phyloP scores from a whole-genome alignment of 2,113 vertebrate genomes.

The Furnarius figulus region DNA sequence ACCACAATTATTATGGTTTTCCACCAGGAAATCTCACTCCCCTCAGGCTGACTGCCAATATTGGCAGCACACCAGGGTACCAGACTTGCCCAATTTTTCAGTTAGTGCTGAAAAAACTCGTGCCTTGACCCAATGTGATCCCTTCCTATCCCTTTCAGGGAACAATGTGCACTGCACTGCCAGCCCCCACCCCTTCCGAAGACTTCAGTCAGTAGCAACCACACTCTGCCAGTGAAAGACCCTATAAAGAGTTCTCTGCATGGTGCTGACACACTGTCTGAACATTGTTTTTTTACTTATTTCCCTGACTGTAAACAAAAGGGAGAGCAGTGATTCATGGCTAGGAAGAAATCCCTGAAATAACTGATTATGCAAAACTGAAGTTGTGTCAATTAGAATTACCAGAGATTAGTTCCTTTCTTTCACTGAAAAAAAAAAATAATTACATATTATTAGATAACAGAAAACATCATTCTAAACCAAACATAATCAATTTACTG shows the following conservation, averaged over 20 bases:
- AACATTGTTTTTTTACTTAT: neutral
- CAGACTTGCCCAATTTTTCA: neutral
- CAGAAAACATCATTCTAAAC: neutral
- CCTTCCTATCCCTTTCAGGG: neutral
- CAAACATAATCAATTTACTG: neutral
- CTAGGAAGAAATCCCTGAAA: neutral
- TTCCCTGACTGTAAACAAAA: neutral
- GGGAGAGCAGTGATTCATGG: neutral
- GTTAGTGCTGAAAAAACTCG: neutral
- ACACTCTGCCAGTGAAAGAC: neutral
- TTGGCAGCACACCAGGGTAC: neutral
- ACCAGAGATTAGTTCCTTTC: neutral
- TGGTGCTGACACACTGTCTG: neutral
- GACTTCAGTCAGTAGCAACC: neutral
- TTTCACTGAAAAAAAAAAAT: neutral
- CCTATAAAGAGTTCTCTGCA: neutral
- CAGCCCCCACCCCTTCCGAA: neutral
- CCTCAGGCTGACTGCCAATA: neutral
- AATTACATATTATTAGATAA: neutral
- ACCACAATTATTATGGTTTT: neutral
- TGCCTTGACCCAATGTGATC: neutral
- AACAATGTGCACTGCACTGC: neutral
- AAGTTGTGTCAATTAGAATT: conserved; percentile 1
- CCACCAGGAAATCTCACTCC: neutral
- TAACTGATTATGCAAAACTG: neutral